Evolutionary conservation across 2,888 invertebrate species (phyloP).

Genomic region (Brenthis ino): DNA sequence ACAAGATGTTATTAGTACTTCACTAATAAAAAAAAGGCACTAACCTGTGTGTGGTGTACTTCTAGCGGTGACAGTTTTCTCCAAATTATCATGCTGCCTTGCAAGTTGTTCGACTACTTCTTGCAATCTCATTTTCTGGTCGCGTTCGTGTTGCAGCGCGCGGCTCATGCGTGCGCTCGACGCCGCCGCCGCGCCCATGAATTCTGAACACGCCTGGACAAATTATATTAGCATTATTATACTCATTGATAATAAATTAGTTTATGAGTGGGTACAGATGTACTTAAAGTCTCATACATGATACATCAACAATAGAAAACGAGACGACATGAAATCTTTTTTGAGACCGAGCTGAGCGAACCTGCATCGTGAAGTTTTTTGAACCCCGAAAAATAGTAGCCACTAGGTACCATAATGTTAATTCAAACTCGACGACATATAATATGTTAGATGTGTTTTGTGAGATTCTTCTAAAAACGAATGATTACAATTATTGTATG

Average conservation of each 20-base stretch:
- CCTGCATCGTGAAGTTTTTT: too few species aligned
- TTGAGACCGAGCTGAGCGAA: too few species aligned
- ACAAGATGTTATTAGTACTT: neutral
- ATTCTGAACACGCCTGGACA: slow-evolving; percentile 93
- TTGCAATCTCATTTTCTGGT: slow-evolving; percentile 94
- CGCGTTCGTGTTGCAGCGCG: slow-evolving; percentile 96
- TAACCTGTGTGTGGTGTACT: slow-evolving; percentile 76
- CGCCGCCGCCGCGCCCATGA: slow-evolving; percentile 92
- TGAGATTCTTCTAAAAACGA: too few species aligned
- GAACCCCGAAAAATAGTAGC: too few species aligned
- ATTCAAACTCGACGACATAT: too few species aligned
- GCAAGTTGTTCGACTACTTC: slow-evolving; percentile 99
- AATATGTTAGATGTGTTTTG: too few species aligned
- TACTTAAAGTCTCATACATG: too few species aligned
- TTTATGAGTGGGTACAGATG: too few species aligned
- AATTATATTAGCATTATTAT: slow-evolving; percentile 7
- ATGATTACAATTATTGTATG: too few species aligned
- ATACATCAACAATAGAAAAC: too few species aligned
- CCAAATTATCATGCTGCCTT: slow-evolving; percentile 96
- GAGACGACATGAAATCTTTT: too few species aligned
- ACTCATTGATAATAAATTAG: slow-evolving; percentile 1
- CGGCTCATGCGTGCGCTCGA: slow-evolving; percentile 97
- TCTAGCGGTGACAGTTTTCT: slow-evolving; percentile 92
- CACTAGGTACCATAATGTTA: too few species aligned
- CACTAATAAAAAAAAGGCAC: slow-evolving; percentile 36